These are phyloP conservation scores for Nerophis lumbriciformis DNA, from an alignment of 2,113 vertebrate species.

Conservation along the genomic window DNA sequence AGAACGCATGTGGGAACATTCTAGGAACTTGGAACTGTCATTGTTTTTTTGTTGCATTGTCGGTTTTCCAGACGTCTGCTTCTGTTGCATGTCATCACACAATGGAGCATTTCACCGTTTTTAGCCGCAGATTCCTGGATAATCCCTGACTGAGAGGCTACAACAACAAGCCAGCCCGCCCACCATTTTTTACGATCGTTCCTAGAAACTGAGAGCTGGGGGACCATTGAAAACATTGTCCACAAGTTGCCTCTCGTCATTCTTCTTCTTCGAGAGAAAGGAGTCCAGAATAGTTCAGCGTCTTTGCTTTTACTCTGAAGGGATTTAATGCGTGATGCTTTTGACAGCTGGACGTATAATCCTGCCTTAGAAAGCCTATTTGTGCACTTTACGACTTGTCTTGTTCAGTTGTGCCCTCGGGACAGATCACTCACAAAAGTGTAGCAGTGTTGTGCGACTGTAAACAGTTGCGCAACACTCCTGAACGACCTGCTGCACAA, in stretches of 20 bases:
- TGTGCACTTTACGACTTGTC: background rate
- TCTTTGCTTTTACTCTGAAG: slow-evolving; percentile 8
- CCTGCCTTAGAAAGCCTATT: background rate
- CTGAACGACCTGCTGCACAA: slow-evolving; percentile 14
- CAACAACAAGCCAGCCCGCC: slow-evolving; percentile 19
- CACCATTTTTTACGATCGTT: background rate
- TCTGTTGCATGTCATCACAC: background rate
- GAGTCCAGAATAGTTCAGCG: background rate
- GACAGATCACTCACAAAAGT: background rate
- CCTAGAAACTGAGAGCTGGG: slow-evolving; percentile 31
- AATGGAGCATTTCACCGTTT: slow-evolving; percentile 15
- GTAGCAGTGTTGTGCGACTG: slow-evolving; percentile 14
- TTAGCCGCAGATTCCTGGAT: slow-evolving; percentile 20
- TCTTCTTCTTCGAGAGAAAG: slow-evolving; percentile 12
- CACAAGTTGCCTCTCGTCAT: background rate
- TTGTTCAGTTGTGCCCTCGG: background rate
- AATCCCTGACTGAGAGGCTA: slow-evolving; percentile 42
- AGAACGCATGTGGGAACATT: background rate
- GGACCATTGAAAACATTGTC: slow-evolving; percentile 1
- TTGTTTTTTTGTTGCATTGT: too few species aligned
- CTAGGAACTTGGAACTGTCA: background rate
- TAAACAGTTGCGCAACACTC: slow-evolving; percentile 30
- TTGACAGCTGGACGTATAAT: slow-evolving; percentile 25
- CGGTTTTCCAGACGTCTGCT: slow-evolving; percentile 19
- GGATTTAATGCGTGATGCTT: slow-evolving; percentile 6